These are phyloP conservation scores for Trematomus bernacchii DNA, from an alignment of 2,797 vertebrate species.

Conservation along the genomic window DNA sequence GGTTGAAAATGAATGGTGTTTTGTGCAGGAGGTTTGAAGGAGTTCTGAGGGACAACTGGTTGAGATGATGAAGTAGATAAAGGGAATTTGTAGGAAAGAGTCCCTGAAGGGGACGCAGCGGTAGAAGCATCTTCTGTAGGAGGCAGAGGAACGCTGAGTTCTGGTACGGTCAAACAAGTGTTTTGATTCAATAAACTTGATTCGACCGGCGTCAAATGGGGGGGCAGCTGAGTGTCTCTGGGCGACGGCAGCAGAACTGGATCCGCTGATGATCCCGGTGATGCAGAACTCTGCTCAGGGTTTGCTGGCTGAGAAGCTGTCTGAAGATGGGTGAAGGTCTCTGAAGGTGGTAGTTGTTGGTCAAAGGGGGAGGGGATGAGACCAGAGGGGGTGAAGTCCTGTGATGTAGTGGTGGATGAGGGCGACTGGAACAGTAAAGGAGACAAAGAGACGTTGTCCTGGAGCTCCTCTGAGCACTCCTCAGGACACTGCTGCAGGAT, in stretches of 20 bases:
- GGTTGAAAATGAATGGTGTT: background rate
- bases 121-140: background rate
- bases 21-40: background rate
- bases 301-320: background rate
- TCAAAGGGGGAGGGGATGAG: slow-evolving; percentile 28
- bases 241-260: background rate
- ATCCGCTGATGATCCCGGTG: background rate
- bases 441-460: slow-evolving; percentile 3
- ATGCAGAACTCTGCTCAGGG: background rate
- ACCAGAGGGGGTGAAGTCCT: slow-evolving; percentile 72
- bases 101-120: background rate
- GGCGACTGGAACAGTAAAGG: slow-evolving; percentile 52
- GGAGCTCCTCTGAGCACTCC: slow-evolving; percentile 52
- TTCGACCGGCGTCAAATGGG: slow-evolving; percentile 25
- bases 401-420: slow-evolving; percentile 62
- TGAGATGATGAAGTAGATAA: background rate
- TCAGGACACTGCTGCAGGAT: slow-evolving; percentile 81
- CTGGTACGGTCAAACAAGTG: background rate
- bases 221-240: background rate
- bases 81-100: background rate
- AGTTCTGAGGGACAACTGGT: slow-evolving; percentile 3
- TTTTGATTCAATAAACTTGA: background rate
- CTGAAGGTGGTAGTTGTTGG: background rate
- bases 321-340: slow-evolving; percentile 22
- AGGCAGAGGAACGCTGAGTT: background rate